Conservation (phyloP, 1,140 invertebrate species). For the Micrasema minimum region DNA sequence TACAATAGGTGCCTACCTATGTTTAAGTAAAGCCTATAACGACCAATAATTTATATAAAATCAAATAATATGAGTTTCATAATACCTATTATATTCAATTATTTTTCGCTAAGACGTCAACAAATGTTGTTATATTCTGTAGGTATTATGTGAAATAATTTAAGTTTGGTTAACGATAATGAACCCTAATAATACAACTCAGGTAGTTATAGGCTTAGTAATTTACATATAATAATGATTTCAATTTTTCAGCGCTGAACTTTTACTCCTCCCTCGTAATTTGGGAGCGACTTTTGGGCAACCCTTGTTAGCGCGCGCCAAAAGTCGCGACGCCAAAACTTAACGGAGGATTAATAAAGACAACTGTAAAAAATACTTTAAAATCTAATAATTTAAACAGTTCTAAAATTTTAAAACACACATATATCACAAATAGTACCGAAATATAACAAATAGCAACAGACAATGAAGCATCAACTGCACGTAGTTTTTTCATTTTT, state of each 20-base stretch:
- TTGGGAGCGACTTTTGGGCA: constrained; percentile 7
- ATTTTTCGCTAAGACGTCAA: too few relatives aligned
- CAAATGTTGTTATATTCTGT: too few relatives aligned
- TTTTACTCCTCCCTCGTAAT: constrained; percentile 6
- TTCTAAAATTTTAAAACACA: background rate
- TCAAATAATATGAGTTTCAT: too few relatives aligned
- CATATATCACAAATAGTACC: background rate
- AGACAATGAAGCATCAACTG: background rate
- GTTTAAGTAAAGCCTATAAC: too few relatives aligned
- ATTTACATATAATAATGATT: constrained; percentile 9
- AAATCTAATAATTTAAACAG: background rate
- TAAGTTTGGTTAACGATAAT: too few relatives aligned
- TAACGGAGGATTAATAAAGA: constrained; percentile 7
- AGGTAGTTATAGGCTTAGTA: too few relatives aligned
- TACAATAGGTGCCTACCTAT: too few relatives aligned
- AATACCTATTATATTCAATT: too few relatives aligned
- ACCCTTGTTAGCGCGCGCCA: constrained; percentile 32
- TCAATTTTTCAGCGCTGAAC: constrained; percentile 5
- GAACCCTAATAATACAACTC: too few relatives aligned
- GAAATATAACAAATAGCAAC: background rate
- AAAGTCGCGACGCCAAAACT: constrained; percentile 25
- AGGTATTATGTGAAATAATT: too few relatives aligned
- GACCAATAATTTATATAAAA: too few relatives aligned
- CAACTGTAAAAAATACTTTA: constrained; percentile 1
- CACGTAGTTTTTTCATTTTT: background rate